Evolutionary conservation across 2,888 invertebrate genomes (phyloP).

Genomic region (Plusia festucae): DNA sequence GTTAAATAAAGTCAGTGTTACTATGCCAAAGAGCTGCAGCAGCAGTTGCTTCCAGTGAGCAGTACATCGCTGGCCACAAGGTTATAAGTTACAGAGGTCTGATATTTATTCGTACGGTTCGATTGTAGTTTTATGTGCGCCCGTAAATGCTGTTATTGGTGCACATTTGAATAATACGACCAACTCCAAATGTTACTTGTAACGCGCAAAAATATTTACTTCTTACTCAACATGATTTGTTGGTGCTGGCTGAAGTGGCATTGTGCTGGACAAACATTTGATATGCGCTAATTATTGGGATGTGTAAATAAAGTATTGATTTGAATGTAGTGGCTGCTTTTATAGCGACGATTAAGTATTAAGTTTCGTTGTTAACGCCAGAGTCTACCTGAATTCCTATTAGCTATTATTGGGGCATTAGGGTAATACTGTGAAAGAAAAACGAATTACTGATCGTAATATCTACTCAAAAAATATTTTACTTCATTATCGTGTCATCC

Average conservation of each 20-base stretch:
- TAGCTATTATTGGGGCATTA: too few relatives aligned
- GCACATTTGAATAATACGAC: slow-evolving; percentile 87
- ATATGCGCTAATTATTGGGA: neutral
- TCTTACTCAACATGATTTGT: slow-evolving; percentile 53
- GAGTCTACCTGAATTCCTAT: too few relatives aligned
- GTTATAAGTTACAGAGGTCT: slow-evolving; percentile 86
- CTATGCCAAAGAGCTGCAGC: neutral
- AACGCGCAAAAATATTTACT: slow-evolving; percentile 84
- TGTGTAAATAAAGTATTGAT: neutral
- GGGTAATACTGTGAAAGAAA: too few relatives aligned
- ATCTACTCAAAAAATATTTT: too few relatives aligned
- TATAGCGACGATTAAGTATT: too few relatives aligned
- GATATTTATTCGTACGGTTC: slow-evolving; percentile 87
- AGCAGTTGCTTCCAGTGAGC: slow-evolving; percentile 47
- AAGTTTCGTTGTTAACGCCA: too few relatives aligned
- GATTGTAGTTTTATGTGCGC: slow-evolving; percentile 87
- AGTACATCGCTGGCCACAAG: slow-evolving; percentile 59
- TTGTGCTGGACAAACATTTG: slow-evolving; percentile 39
- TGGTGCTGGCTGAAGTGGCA: slow-evolving; percentile 23
- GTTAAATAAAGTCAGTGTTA: too few relatives aligned
- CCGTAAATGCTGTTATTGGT: slow-evolving; percentile 87
- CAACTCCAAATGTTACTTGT: slow-evolving; percentile 75
- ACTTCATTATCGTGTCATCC: too few relatives aligned
- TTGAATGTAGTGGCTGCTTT: too few relatives aligned
- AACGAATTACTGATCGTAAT: too few relatives aligned